These are phyloP conservation scores for Ichneumon xanthorius DNA, from an alignment of 2,888 invertebrate genomes.

Conservation along the genomic window DNA sequence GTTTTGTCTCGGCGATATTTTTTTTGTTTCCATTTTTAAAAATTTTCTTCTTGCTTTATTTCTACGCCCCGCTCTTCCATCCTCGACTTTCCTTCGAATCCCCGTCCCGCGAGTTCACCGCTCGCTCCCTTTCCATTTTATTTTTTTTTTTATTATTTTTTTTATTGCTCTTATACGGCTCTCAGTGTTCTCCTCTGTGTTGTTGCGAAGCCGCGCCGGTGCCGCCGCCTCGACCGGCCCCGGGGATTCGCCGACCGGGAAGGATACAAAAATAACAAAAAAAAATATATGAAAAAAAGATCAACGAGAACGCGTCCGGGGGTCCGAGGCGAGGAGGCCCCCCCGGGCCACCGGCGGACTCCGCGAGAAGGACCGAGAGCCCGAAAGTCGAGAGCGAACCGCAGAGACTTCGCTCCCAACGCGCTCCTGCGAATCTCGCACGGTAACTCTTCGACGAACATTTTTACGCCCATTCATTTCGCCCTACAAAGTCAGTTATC, in stretches of 20 bases:
- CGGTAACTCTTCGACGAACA: neutral
- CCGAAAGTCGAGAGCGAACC: slow-evolving; percentile 47
- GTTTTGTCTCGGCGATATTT: slow-evolving; percentile 66
- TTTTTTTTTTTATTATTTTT: slow-evolving; percentile 31
- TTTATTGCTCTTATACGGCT: slow-evolving; percentile 49
- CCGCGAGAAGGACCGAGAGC: slow-evolving; percentile 58
- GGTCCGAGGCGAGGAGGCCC: slow-evolving; percentile 43
- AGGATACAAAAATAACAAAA: slow-evolving; percentile 53
- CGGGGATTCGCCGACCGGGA: slow-evolving; percentile 68
- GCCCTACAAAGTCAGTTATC: neutral
- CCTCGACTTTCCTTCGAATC: slow-evolving; percentile 73
- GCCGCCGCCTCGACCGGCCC: slow-evolving; percentile 69
- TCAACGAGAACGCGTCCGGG: slow-evolving; percentile 55
- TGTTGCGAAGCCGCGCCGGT: slow-evolving; percentile 72
- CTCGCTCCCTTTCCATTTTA: slow-evolving; percentile 58
- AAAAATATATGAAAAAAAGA: slow-evolving; percentile 43
- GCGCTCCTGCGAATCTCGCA: slow-evolving; percentile 4
- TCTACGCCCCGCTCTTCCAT: slow-evolving; percentile 36
- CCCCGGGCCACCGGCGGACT: slow-evolving; percentile 45
- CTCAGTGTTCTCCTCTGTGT: slow-evolving; percentile 60
- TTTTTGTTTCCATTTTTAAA: slow-evolving; percentile 57
- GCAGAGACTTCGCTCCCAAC: neutral
- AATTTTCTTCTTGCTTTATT: slow-evolving; percentile 51
- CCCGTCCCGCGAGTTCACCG: slow-evolving; percentile 56
- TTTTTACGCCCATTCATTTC: slow-evolving; percentile 8